Percentiles rank a stretch among this genome's conserved stretches.
Conservation (phyloP, 2,113 vertebrate species). For the Eurypyga helias region DNA sequence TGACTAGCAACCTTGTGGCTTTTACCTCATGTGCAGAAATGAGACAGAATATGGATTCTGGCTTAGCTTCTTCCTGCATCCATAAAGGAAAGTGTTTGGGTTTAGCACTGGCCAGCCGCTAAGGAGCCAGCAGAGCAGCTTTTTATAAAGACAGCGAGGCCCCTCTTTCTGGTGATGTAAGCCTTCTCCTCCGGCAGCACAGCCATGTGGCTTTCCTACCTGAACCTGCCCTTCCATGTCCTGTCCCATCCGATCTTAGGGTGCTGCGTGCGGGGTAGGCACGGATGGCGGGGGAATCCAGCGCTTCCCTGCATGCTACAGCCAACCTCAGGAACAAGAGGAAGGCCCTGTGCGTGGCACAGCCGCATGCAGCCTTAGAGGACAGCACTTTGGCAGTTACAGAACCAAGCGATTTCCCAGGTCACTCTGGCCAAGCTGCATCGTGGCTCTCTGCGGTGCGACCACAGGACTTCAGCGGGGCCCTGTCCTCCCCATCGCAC, state of each 20-base stretch:
- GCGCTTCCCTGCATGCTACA: fast-evolving
- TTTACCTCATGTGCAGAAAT: background rate
- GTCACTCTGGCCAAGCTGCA: background rate
- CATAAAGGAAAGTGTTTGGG: background rate
- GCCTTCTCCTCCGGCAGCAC: background rate
- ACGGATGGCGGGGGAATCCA: background rate
- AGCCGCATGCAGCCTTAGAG: background rate
- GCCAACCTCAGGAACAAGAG: background rate
- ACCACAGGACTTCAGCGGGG: background rate
- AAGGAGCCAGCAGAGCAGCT: background rate
- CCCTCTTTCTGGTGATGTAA: background rate
- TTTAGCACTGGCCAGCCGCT: background rate
- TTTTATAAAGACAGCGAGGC: background rate
- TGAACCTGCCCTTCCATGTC: background rate
- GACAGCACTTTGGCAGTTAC: background rate
- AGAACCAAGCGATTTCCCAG: fast-evolving
- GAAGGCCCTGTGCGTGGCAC: background rate
- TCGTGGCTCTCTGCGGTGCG: background rate
- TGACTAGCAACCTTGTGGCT: background rate
- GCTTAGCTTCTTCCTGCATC: background rate
- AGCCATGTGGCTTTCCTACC: background rate
- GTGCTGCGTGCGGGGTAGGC: background rate
- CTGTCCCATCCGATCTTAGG: fast-evolving
- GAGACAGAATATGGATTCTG: background rate
- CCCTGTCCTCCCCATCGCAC: background rate